These are phyloP conservation scores for Salvelinus alpinus DNA, from an alignment of 2,113 vertebrate genomes.

Conservation along the genomic window DNA sequence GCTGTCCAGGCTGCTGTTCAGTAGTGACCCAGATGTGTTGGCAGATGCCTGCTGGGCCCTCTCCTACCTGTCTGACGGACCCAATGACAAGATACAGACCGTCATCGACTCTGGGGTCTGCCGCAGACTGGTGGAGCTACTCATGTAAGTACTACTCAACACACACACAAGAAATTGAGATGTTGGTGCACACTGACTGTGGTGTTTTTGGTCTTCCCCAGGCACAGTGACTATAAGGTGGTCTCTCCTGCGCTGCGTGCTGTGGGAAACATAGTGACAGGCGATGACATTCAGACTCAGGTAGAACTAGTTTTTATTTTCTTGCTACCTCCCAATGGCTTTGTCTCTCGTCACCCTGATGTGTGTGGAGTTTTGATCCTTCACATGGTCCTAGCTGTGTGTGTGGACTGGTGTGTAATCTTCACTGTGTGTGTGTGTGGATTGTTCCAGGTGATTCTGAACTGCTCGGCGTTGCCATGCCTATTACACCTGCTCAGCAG, in stretches of 20 bases:
- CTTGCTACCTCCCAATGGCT: not conserved
- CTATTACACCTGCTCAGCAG: conserved; percentile 89
- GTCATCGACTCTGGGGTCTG: conserved; percentile 94
- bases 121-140: conserved; percentile 87
- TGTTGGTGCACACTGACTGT: not conserved
- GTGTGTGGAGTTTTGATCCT: not conserved
- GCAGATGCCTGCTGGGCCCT: conserved; percentile 93
- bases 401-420: not conserved
- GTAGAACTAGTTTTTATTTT: conserved; percentile 55
- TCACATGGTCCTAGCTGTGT: not conserved
- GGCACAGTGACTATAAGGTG: conserved; percentile 92
- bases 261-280: conserved; percentile 92
- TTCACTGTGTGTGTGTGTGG: not conserved
- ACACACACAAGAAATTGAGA: not conserved
- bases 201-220: conserved; percentile 33
- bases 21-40: conserved; percentile 88
- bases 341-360: not conserved
- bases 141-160: conserved; percentile 79
- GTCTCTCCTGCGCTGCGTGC: conserved; percentile 89
- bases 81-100: conserved; percentile 92
- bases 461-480: conserved; percentile 89
- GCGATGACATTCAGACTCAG: conserved; percentile 92
- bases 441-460: conserved; percentile 83
- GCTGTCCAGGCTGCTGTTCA: conserved; percentile 86
- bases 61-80: conserved; percentile 90